Evolutionary conservation across 1,140 invertebrate genomes (phyloP).

Genomic region (Aphaenogaster ashmeadi): DNA sequence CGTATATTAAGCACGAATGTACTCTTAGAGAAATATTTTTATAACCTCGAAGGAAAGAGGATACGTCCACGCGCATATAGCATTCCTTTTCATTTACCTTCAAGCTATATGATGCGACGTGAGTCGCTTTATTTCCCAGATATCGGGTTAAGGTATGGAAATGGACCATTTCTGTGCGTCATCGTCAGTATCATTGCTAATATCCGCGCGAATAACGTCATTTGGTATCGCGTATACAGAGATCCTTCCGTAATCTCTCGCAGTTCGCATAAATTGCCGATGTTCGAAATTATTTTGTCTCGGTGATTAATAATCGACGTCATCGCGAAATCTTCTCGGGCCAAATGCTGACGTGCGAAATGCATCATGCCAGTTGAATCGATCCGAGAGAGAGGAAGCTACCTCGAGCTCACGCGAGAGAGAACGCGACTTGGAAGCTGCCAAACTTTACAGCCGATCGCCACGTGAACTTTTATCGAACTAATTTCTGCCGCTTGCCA

Average conservation of each 20-base stretch:
- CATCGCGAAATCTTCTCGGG: slow-evolving; percentile 27
- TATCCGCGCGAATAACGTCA: slow-evolving; percentile 13
- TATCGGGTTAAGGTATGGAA: background rate
- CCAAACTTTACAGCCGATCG: slow-evolving; percentile 28
- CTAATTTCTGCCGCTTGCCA: slow-evolving; percentile 11
- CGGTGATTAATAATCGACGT: slow-evolving; percentile 25
- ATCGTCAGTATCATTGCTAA: background rate
- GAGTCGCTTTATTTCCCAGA: slow-evolving; percentile 22
- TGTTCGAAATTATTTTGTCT: slow-evolving; percentile 19
- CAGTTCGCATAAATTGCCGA: slow-evolving; percentile 1
- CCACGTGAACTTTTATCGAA: background rate
- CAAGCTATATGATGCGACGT: background rate
- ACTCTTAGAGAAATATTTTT: slow-evolving; percentile 36
- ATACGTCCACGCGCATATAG: background rate
- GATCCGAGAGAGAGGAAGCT: background rate
- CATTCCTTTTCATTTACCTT: slow-evolving; percentile 7
- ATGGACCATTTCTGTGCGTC: slow-evolving; percentile 32
- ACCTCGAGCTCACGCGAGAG: background rate
- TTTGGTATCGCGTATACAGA: background rate
- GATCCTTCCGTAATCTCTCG: background rate
- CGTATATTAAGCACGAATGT: background rate
- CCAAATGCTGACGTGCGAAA: slow-evolving; percentile 21
- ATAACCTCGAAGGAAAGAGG: background rate
- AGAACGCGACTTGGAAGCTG: background rate
- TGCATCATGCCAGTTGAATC: background rate